Conservation (phyloP, 2,888 invertebrate genomes). For the Hyppa rectilinea region DNA sequence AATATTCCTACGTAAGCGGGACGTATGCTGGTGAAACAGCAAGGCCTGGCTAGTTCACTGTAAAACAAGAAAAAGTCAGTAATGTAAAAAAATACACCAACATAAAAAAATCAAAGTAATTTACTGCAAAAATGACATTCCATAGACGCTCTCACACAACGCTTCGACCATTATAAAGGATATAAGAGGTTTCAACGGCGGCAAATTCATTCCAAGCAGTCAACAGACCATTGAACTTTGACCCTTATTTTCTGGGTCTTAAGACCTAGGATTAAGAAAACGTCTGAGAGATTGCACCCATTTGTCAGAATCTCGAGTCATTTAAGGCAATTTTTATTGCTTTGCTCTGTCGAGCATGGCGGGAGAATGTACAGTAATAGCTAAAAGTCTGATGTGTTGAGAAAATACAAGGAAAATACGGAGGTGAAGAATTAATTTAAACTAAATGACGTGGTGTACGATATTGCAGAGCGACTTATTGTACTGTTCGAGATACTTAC, state of each 20-base stretch:
- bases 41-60: no score
- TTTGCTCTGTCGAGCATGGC: slow-evolving; percentile 22
- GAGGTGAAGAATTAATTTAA: slow-evolving; percentile 48
- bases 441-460: background rate
- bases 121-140: slow-evolving; percentile 5
- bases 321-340: slow-evolving; percentile 61
- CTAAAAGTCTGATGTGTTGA: slow-evolving; percentile 38
- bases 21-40: no score
- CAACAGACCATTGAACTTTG: slow-evolving; percentile 4
- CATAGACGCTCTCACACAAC: slow-evolving; percentile 2
- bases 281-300: slow-evolving; percentile 48
- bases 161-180: slow-evolving; percentile 11
- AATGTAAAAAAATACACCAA: no score
- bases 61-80: background rate
- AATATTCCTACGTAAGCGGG: no score
- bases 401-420: slow-evolving; percentile 33
- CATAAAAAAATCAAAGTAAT: background rate
- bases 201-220: slow-evolving; percentile 16
- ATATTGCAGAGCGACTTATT: background rate
- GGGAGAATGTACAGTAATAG: slow-evolving; percentile 30
- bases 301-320: slow-evolving; percentile 56
- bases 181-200: slow-evolving; percentile 20
- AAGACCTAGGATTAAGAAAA: slow-evolving; percentile 29
- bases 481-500: background rate
- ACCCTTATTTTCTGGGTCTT: slow-evolving; percentile 2